These are phyloP conservation scores for Brachyhypopomus gauderio DNA, from an alignment of 2,113 vertebrate species.

Conservation along the genomic window DNA sequence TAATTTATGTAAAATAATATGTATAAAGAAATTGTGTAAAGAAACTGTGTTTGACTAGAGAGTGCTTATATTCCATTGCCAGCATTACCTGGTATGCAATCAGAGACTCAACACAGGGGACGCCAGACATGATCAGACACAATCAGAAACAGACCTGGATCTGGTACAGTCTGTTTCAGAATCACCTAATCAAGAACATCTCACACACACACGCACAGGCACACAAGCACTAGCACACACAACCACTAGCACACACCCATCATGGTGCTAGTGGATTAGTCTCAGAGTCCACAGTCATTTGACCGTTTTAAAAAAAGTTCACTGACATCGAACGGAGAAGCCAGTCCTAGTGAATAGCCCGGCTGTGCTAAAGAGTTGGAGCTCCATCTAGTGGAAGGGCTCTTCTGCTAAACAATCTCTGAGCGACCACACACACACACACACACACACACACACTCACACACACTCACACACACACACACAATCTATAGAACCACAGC, in stretches of 20 bases:
- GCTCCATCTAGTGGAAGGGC: constrained; percentile 51
- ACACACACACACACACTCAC: neutral
- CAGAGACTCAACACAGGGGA: neutral
- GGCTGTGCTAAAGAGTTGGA: constrained; percentile 37
- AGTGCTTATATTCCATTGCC: neutral
- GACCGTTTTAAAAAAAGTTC: constrained; percentile 34
- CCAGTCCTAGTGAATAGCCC: neutral
- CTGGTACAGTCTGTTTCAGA: neutral
- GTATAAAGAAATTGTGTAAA: too few species aligned
- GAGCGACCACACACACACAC: neutral
- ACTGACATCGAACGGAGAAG: neutral
- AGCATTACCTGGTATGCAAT: neutral
- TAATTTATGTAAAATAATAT: neutral
- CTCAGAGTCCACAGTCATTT: constrained; percentile 8
- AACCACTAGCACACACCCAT: neutral
- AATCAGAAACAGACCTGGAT: neutral
- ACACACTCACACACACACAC: neutral
- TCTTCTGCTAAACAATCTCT: neutral
- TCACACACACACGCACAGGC: neutral
- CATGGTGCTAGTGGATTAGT: neutral
- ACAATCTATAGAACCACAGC: neutral
- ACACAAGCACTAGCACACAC: neutral
- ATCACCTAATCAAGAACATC: constrained; percentile 5
- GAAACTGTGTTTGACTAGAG: too few species aligned
- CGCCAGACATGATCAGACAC: neutral